These are phyloP conservation scores for Momotus momota DNA, from an alignment of 2,797 vertebrate genomes.

Conservation along the genomic window DNA sequence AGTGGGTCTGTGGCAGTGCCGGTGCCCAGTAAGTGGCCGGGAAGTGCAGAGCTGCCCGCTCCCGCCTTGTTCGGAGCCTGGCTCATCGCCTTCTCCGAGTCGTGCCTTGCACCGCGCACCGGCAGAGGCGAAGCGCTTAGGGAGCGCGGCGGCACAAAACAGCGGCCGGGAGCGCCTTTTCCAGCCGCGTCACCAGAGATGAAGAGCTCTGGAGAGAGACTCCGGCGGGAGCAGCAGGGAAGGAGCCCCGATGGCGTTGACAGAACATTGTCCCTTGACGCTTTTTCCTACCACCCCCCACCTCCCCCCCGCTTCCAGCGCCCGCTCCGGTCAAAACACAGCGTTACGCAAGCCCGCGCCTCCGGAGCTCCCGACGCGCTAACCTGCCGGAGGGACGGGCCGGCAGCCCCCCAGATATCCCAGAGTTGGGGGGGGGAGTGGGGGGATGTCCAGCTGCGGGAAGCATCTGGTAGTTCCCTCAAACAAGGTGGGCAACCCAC, in stretches of 20 bases:
- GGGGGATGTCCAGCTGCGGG: neutral
- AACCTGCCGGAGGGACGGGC: neutral
- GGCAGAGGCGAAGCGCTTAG: neutral
- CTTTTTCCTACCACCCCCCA: neutral
- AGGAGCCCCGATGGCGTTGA: too few species aligned
- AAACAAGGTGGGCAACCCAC: neutral
- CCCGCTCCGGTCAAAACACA: neutral
- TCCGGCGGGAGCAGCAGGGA: neutral
- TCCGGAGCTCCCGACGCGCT: neutral
- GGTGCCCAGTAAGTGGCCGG: neutral
- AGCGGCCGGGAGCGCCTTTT: neutral
- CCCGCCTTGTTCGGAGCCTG: neutral
- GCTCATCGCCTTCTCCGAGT: neutral
- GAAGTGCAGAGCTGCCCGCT: neutral
- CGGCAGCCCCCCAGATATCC: neutral
- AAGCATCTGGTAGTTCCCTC: neutral
- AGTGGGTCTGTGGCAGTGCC: too few species aligned
- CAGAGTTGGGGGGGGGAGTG: neutral
- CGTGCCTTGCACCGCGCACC: rapidly evolving
- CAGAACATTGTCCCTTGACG: neutral
- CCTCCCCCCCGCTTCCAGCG: neutral
- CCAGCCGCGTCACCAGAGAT: neutral
- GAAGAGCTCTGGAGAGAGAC: neutral
- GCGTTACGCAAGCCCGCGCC: slow-evolving; percentile 14
- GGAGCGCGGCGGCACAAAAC: neutral